Conservation (phyloP, 2,113 vertebrate species). For the Platichthys flesus region DNA sequence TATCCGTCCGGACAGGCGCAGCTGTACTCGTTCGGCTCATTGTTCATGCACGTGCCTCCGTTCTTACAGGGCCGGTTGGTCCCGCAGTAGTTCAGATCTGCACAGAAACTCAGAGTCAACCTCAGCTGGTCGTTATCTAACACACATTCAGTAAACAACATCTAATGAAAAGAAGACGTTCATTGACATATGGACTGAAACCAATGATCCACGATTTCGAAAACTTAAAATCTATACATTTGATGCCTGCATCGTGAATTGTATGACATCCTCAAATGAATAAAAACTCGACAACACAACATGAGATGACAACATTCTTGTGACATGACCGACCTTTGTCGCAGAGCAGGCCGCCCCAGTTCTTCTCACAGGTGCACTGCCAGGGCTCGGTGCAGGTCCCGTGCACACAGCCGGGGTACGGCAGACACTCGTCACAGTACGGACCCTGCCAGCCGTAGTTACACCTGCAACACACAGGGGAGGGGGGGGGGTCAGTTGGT, state of each 20-base stretch:
- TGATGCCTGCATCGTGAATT: background rate
- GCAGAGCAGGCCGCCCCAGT: conserved; percentile 97
- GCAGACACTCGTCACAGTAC: conserved; percentile 91
- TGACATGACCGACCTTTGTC: conserved; percentile 87
- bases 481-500: too few relatives aligned
- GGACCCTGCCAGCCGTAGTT: conserved; percentile 94
- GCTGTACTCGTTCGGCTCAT: conserved; percentile 91
- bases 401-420: conserved; percentile 93
- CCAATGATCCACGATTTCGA: too few relatives aligned
- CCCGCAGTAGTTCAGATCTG: conserved; percentile 97
- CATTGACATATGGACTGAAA: too few relatives aligned
- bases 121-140: too few relatives aligned
- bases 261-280: background rate
- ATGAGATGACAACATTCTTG: background rate
- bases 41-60: conserved; percentile 94
- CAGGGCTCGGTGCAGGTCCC: conserved; percentile 92
- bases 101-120: background rate
- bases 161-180: too few relatives aligned
- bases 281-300: background rate
- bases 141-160: too few relatives aligned
- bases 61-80: conserved; percentile 93
- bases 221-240: too few relatives aligned
- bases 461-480: conserved; percentile 83
- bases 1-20: conserved; percentile 93
- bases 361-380: conserved; percentile 95